These are phyloP conservation scores for Musca domestica DNA, from an alignment of 1,140 invertebrate species.

Conservation along the genomic window DNA sequence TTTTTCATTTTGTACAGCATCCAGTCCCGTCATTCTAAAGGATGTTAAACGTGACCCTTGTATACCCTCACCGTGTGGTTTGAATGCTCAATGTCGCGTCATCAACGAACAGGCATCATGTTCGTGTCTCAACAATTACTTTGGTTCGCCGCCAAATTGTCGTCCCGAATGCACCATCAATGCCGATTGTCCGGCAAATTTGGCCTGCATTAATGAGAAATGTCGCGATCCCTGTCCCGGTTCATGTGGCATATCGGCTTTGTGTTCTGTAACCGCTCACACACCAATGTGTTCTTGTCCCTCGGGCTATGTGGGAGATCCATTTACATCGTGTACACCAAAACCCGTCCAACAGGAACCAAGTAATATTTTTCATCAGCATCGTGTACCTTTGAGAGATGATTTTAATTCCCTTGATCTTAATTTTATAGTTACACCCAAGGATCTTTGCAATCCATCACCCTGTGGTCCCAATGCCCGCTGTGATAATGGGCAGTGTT, in stretches of 20 bases:
- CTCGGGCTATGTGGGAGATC: slow-evolving; percentile 73
- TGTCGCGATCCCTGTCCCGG: slow-evolving; percentile 74
- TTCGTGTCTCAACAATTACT: slow-evolving; percentile 70
- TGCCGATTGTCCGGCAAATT: slow-evolving; percentile 71
- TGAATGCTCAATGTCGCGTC: slow-evolving; percentile 72
- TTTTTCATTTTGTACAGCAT: slow-evolving; percentile 41
- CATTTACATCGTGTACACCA: slow-evolving; percentile 66
- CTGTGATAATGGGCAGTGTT: slow-evolving; percentile 57
- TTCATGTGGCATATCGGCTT: slow-evolving; percentile 78
- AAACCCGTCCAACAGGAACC: slow-evolving; percentile 40
- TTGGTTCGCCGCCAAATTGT: slow-evolving; percentile 72
- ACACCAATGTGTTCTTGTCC: slow-evolving; percentile 79
- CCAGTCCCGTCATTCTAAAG: slow-evolving; percentile 44
- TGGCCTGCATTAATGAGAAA: slow-evolving; percentile 69
- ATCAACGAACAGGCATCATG: slow-evolving; percentile 69
- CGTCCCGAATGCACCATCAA: slow-evolving; percentile 73
- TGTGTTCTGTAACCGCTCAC: slow-evolving; percentile 80
- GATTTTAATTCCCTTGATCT: not conserved
- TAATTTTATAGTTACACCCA: slow-evolving; percentile 38
- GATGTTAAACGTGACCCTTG: slow-evolving; percentile 71
- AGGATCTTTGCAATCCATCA: slow-evolving; percentile 62
- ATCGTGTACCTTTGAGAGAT: not conserved
- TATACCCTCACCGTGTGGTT: slow-evolving; percentile 75
- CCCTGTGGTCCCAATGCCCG: slow-evolving; percentile 72
- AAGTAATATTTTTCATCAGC: slow-evolving; percentile 17